Evolutionary conservation across 2,113 vertebrate species (phyloP).

Genomic region (Tupaia tana): DNA sequence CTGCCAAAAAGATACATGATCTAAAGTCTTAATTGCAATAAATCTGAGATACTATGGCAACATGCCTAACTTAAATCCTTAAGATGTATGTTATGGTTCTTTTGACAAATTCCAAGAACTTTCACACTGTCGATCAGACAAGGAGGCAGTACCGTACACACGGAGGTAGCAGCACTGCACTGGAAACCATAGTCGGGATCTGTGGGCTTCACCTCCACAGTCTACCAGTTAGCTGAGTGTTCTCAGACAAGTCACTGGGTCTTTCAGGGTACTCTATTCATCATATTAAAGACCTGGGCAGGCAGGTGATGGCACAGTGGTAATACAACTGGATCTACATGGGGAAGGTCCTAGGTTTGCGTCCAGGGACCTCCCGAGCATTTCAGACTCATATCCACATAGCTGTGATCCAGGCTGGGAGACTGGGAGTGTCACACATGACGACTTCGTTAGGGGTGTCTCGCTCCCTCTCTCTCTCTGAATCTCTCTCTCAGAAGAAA

Average conservation of each 20-base stretch:
- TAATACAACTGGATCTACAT: too few relatives aligned
- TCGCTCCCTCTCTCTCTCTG: too few relatives aligned
- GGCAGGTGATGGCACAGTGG: too few relatives aligned
- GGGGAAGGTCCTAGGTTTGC: too few relatives aligned
- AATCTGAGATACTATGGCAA: not conserved
- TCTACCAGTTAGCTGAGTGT: not conserved
- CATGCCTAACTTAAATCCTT: not conserved
- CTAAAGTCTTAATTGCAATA: slow-evolving; percentile 29
- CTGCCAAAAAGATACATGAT: slow-evolving; percentile 4
- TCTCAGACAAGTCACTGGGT: not conserved
- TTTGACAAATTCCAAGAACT: not conserved
- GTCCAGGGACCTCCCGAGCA: too few relatives aligned
- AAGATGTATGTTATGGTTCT: not conserved
- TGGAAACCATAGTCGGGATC: not conserved
- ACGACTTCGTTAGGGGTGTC: too few relatives aligned
- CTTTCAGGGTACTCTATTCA: not conserved
- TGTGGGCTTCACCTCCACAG: not conserved
- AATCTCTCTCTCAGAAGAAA: too few relatives aligned
- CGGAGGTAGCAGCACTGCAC: not conserved
- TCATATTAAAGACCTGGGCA: not conserved
- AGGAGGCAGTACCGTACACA: not conserved
- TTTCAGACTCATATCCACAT: too few relatives aligned
- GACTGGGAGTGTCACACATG: too few relatives aligned
- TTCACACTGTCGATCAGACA: not conserved
- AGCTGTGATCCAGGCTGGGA: too few relatives aligned